Conservation (phyloP, 2,113 vertebrate genomes). For the Rostratula benghalensis region DNA sequence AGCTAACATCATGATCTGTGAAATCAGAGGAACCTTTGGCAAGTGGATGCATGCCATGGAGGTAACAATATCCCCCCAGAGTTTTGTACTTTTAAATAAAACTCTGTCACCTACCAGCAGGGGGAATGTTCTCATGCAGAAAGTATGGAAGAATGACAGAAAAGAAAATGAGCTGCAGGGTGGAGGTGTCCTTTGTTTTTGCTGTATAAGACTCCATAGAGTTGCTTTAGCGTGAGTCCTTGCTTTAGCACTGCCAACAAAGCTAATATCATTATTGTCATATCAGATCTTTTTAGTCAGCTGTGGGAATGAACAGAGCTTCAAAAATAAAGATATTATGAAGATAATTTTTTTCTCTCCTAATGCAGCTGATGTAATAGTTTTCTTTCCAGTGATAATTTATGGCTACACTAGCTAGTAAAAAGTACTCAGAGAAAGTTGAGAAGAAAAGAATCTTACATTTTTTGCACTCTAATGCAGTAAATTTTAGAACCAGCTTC, state of each 20-base stretch:
- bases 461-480: not conserved
- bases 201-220: not conserved
- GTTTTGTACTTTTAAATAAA: not conserved
- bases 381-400: not conserved
- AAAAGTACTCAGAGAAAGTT: not conserved
- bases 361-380: not conserved
- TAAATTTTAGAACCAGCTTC: not conserved
- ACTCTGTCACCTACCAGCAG: not conserved
- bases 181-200: not conserved
- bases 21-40: not conserved
- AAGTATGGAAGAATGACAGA: not conserved
- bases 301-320: not conserved
- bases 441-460: not conserved
- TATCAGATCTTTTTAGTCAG: not conserved
- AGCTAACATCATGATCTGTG: not conserved
- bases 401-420: not conserved
- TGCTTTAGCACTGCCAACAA: not conserved
- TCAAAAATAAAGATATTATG: not conserved
- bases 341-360: not conserved
- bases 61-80: not conserved
- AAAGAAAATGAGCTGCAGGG: not conserved
- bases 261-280: not conserved
- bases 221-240: not conserved
- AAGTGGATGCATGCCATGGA: not conserved
- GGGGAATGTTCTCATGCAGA: not conserved